Evolutionary conservation across 2,888 invertebrate genomes (phyloP).

Genomic region (Cynaeus angustus): DNA sequence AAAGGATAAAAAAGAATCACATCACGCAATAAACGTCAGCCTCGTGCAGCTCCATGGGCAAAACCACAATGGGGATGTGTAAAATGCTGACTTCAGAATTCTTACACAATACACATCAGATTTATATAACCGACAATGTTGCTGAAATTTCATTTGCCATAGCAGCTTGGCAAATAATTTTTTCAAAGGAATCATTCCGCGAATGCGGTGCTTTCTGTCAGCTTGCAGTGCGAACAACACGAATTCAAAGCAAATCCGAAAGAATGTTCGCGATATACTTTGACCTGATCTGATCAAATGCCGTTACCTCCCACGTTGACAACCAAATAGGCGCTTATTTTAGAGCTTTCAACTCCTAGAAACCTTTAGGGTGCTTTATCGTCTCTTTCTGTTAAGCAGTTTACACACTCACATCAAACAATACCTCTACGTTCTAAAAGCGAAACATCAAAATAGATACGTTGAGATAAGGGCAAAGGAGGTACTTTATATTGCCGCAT

Average conservation of each 20-base stretch:
- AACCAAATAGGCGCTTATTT: too few species aligned
- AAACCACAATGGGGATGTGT: constrained; percentile 57
- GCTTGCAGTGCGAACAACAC: not conserved
- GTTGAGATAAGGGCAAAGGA: too few species aligned
- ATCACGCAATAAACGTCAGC: constrained; percentile 62
- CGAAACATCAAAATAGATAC: too few species aligned
- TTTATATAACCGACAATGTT: constrained; percentile 53
- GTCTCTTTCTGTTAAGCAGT: too few species aligned
- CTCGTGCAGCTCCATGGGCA: constrained; percentile 56
- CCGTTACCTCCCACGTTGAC: too few species aligned
- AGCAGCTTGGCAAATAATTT: constrained; percentile 49
- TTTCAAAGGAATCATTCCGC: constrained; percentile 32
- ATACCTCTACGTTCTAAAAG: too few species aligned
- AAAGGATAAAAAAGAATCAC: constrained; percentile 60
- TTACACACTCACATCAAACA: too few species aligned
- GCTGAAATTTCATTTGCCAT: constrained; percentile 47
- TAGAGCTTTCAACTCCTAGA: too few species aligned
- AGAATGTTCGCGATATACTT: too few species aligned
- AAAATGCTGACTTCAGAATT: constrained; percentile 57
- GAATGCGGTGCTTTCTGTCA: constrained; percentile 13
- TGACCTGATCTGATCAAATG: too few species aligned
- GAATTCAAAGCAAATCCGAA: constrained; percentile 8
- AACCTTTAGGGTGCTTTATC: too few species aligned
- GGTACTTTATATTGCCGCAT: too few species aligned
- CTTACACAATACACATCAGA: constrained; percentile 55